Evolutionary conservation across 2,888 invertebrate genomes (phyloP), one percentile per base, ranked within the genome.

Genomic region (Drosophila algonquin): DNA sequence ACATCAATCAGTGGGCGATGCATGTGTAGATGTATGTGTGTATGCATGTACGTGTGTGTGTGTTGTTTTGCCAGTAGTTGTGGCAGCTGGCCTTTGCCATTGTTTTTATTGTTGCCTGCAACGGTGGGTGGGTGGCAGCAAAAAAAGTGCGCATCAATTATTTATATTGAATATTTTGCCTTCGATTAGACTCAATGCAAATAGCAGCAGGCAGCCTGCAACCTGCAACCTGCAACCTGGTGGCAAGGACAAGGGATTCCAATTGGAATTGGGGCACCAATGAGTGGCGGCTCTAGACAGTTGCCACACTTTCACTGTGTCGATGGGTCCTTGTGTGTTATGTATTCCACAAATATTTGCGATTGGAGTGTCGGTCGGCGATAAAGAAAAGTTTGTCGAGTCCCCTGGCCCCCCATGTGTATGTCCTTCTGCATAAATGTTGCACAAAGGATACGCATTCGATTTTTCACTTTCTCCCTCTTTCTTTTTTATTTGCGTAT

Each of bases 151-250:
- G 48, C 76, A 76, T 85, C 82, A 84, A 78, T 89, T 89, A 87
- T 85, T 89, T 80, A 81, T 76, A 84, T 81, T 81, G 78, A 84
- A 81, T 84, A 84, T 89, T 81, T 70, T 77, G 78, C 70, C 78
- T 79, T 81, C 85, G 85, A 79, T 85, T 85, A 89, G 87, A 89
- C 21, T 21, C 79, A 75, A 69, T 71, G 59, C 80, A 46, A 53
- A 40, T 56, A 50, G 32, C 52, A 54, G 18, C 18, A 18, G 18
- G 18, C 18, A 18, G 1, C 18, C 18, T 18, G 18, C 18, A 18
- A 18, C 18, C 18, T 18, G 18, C 18, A 18, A 18, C 18, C 18
- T 18, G 18, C 18, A 18, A 18, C 67, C 58, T 40, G 60, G 58
- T 40, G 60, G 58, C 56, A 59, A 40, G 70, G 68, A 32, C 61